Evolutionary conservation across 1,140 invertebrate species (phyloP), one percentile per base, ranked within the genome.

Genomic region (Drosophila insularis): DNA sequence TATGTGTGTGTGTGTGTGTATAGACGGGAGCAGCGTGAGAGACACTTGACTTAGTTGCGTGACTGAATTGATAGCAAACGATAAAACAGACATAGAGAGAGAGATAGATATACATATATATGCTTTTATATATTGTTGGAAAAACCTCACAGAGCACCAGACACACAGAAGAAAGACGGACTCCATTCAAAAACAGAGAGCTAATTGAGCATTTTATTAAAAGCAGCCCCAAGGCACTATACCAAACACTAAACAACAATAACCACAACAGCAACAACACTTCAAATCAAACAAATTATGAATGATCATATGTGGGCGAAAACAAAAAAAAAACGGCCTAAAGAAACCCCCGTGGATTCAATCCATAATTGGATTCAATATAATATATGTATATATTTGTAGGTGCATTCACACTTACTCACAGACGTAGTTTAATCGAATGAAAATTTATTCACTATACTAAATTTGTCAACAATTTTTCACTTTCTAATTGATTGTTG

Each of bases 21-120:
- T 8, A 46, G 40, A 46, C 43, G 43, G 43, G 43, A 50, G 43
- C 43, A 21, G 55, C 55, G 55, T 58, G 55, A 58, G 55, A 58
- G 55, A 58, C 55, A 58, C 55, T 58, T 58, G 55, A 58, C 55
- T 58, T 58, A 58, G 55, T 58, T 58, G 55, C 55, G 55, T 58
- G 55, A 58, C 55, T 58, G 27, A 58, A 58, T 58, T 58, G 55
- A 58, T 58, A 58, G 55, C 14, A 35, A 61, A 37, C 31, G 35
- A 13, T 7, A 37, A 21, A n/a, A 21, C 5, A 17, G 21, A 37
- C 8, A 10, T 11, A 19, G 37, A 13, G 37, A 21, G 5, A 35
- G 3, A 14, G n/a, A 31, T 3, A 32, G 7, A 32, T 56, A 60
- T 3, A 56, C 11, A 31, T 56, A n/a, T 14, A 11, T n/a, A n/a